Evolutionary conservation across 1,140 invertebrate genomes (phyloP).

Genomic region (Venustaconcha ellipsiformis): DNA sequence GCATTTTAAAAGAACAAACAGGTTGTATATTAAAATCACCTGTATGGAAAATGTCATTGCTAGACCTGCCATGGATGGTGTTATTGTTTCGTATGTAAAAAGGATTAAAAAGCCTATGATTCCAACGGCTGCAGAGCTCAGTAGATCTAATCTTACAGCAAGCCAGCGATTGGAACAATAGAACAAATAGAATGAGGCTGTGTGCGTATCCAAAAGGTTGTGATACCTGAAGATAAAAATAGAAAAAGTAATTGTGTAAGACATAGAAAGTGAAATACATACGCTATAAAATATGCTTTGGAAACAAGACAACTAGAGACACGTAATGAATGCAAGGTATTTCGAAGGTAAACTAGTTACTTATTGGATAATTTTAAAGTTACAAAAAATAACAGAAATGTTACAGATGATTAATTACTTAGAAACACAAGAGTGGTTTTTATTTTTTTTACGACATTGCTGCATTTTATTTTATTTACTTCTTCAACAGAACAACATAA

Average conservation of each 20-base stretch:
- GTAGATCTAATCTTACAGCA: slow-evolving; percentile 76
- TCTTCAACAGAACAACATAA: too few species aligned
- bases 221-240: slow-evolving; percentile 70
- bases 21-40: slow-evolving; percentile 40
- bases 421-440: too few species aligned
- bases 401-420: too few species aligned
- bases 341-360: too few species aligned
- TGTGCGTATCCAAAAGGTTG: slow-evolving; percentile 73
- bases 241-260: not conserved
- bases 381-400: too few species aligned
- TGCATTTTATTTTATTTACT: too few species aligned
- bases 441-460: too few species aligned
- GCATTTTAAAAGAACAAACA: not conserved
- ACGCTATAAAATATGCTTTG: too few species aligned
- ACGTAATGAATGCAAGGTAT: too few species aligned
- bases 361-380: too few species aligned
- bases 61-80: slow-evolving; percentile 77
- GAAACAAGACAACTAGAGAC: too few species aligned
- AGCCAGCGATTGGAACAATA: slow-evolving; percentile 78
- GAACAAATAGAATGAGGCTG: slow-evolving; percentile 73
- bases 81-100: slow-evolving; percentile 70
- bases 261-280: too few species aligned
- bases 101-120: slow-evolving; percentile 74
- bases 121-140: slow-evolving; percentile 68
- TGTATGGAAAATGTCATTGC: slow-evolving; percentile 78